phyloP scores from a whole-genome alignment of 2,888 invertebrate genomes.

The Ormyrus pomaceus region DNA sequence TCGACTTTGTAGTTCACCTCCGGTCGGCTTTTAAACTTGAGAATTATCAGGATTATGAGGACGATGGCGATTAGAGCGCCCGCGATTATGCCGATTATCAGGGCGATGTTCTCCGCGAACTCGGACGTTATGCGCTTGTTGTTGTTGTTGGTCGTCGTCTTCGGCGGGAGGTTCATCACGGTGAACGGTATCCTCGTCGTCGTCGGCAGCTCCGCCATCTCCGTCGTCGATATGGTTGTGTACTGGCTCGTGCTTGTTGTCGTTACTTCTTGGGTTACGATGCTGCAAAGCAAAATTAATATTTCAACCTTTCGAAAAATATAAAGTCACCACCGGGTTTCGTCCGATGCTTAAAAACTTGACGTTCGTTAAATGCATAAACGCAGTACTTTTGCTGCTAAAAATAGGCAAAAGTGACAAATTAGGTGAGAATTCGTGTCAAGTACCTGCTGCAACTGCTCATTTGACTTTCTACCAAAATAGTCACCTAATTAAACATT shows the following conservation, averaged over 20 bases:
- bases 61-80: conserved; percentile 94
- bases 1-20: conserved; percentile 96
- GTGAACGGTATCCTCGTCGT: conserved; percentile 53
- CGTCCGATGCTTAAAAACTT: no score
- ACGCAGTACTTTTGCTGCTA: no score
- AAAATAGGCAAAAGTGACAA: no score
- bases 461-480: no score
- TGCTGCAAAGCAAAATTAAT: conserved; percentile 58
- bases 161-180: conserved; percentile 26
- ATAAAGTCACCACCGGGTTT: no score
- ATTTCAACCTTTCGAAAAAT: no score
- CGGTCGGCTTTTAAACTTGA: conserved; percentile 90
- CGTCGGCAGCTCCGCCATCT: conserved; percentile 72
- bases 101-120: conserved; percentile 84
- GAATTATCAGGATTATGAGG: conserved; percentile 90
- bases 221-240: conserved; percentile 65
- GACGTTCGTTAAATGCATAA: no score
- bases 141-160: conserved; percentile 69
- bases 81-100: conserved; percentile 93
- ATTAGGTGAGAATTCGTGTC: no score
- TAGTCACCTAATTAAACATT: no score
- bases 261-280: conserved; percentile 61
- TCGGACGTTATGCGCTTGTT: conserved; percentile 80
- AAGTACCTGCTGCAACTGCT: no score
- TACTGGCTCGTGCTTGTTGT: conserved; percentile 62